These are phyloP conservation scores for Rhinopithecus roxellana DNA, from an alignment of 2,113 vertebrate genomes.

Conservation along the genomic window DNA sequence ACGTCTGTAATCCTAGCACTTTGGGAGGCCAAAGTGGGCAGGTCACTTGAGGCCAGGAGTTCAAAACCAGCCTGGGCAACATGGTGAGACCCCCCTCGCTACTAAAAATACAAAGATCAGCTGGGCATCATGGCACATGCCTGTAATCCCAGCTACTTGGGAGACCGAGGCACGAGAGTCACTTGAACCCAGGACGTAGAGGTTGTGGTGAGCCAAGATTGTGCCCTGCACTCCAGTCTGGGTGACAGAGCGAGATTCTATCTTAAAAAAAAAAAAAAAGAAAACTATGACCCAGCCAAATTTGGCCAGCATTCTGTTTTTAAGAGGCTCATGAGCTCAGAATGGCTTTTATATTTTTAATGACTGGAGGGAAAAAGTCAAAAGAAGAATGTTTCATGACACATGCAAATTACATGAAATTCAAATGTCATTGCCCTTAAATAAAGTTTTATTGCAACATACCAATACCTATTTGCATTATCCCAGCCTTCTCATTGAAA, in stretches of 20 bases:
- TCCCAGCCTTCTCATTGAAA: background rate
- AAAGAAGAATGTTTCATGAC: background rate
- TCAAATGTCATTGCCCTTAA: background rate
- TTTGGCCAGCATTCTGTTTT: background rate
- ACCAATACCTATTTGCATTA: background rate
- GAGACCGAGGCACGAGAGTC: background rate
- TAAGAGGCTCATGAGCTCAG: background rate
- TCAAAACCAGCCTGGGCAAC: background rate
- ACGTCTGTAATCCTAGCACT: background rate
- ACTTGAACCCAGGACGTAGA: background rate
- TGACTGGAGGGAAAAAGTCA: background rate
- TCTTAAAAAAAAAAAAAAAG: background rate
- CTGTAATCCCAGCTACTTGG: background rate
- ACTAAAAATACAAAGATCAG: background rate
- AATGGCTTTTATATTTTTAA: constrained; percentile 38
- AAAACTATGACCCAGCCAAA: background rate
- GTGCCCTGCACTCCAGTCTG: background rate
- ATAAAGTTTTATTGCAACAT: background rate
- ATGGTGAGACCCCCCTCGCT: background rate
- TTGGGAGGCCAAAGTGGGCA: background rate
- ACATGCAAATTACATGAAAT: background rate
- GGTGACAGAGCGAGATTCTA: background rate
- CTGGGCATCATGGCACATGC: background rate
- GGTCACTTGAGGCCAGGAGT: background rate
- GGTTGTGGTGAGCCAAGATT: background rate